A percentile compares a stretch with the other conserved stretches of the same genome.
These are phyloP conservation scores for Dendronephthya gigantea DNA, from an alignment of 64 coral and sea anemone species.

Conservation along the genomic window DNA sequence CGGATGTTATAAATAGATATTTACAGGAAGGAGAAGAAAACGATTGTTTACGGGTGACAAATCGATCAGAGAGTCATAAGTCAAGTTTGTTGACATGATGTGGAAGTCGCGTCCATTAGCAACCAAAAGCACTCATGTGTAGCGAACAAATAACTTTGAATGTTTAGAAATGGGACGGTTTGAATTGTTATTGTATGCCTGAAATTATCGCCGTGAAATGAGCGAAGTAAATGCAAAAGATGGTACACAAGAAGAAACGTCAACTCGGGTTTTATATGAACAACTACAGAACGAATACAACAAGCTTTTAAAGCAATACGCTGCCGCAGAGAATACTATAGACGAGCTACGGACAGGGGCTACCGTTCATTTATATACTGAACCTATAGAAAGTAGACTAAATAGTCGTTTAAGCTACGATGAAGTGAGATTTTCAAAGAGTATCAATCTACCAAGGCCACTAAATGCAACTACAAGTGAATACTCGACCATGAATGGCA, in stretches of 20 bases:
- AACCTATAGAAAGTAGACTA: not conserved
- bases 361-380: not conserved
- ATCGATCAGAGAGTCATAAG: not conserved
- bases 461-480: not conserved
- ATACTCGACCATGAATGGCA: not conserved
- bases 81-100: not conserved
- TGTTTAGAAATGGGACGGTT: not conserved
- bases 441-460: not conserved
- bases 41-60: not conserved
- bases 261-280: not conserved
- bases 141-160: not conserved
- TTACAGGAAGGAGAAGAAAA: not conserved
- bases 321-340: conserved; percentile 2
- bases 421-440: not conserved
- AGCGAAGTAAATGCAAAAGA: not conserved
- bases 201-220: not conserved
- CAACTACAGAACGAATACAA: conserved; percentile 1
- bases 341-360: not conserved
- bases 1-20: not conserved
- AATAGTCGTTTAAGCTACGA: not conserved
- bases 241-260: not conserved
- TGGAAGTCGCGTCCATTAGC: not conserved
- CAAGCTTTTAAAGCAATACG: not conserved
- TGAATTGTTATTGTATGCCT: not conserved
- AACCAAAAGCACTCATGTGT: not conserved